These are phyloP conservation scores for Empis stercorea DNA, from an alignment of 2,888 invertebrate genomes.

Conservation along the genomic window DNA sequence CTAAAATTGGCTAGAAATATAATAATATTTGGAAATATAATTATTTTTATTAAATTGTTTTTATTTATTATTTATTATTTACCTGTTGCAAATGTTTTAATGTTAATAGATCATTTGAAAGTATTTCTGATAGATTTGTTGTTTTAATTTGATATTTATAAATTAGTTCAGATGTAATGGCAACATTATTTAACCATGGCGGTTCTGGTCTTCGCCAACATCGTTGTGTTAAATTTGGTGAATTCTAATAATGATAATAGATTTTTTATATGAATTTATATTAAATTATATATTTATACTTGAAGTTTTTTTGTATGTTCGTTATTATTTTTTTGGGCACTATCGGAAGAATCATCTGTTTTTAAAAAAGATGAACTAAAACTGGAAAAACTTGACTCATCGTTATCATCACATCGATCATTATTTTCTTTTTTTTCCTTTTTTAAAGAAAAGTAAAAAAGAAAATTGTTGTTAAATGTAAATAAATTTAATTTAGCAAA, in stretches of 20 bases:
- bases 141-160: conserved; percentile 46
- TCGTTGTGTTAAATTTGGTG: not conserved
- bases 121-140: conserved; percentile 41
- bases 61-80: not conserved
- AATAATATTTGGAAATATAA: not conserved
- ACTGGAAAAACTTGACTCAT: conserved; percentile 52
- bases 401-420: conserved; percentile 36
- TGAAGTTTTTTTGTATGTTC: too few species aligned
- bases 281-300: too few species aligned
- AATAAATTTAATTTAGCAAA: not conserved
- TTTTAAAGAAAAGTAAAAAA: too few species aligned
- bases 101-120: conserved; percentile 42
- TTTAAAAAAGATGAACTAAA: conserved; percentile 46
- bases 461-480: too few species aligned
- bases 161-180: conserved; percentile 44
- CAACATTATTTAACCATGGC: conserved; percentile 46
- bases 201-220: conserved; percentile 33
- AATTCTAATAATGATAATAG: not conserved
- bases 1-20: conserved; percentile 39
- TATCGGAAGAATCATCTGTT: not conserved
- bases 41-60: not conserved
- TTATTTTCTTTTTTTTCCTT: conserved; percentile 29
- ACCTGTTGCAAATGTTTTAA: conserved; percentile 41
- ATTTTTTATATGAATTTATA: too few species aligned
- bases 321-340: not conserved